These are phyloP conservation scores for Eledona agricola DNA, from an alignment of 2,888 invertebrate species.

Conservation along the genomic window DNA sequence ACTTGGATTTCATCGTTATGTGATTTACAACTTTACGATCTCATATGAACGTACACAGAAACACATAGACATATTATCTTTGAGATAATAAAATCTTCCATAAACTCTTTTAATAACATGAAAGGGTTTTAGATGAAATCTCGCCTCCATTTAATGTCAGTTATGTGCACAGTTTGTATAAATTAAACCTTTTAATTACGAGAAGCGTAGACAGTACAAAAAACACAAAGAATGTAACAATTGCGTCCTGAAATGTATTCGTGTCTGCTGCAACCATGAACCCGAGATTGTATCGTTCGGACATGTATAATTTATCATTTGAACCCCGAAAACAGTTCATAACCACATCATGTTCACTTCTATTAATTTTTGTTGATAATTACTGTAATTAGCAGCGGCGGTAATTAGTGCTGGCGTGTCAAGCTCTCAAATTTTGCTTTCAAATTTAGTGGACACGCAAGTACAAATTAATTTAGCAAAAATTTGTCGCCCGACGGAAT, in stretches of 20 bases:
- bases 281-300: constrained; percentile 1
- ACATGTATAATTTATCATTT: constrained; percentile 2
- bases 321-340: neutral
- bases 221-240: constrained; percentile 1
- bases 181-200: constrained; percentile 4
- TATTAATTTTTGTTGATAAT: constrained; percentile 1
- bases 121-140: no score
- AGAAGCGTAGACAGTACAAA: neutral
- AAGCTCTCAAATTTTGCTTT: constrained; percentile 1
- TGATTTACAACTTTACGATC: no score
- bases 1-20: no score
- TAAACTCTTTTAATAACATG: no score
- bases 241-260: constrained; percentile 4
- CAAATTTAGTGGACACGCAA: no score
- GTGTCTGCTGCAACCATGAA: constrained; percentile 1
- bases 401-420: constrained; percentile 2
- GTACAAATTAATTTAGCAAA: no score
- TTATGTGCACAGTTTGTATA: neutral
- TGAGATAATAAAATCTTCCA: no score
- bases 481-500: no score
- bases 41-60: no score
- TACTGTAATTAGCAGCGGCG: constrained; percentile 6
- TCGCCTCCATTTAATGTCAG: constrained; percentile 1
- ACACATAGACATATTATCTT: no score
- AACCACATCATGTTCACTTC: neutral